Evolutionary conservation across 2,888 invertebrate species (phyloP).

Genomic region (Sinodicranocentrus sp.): DNA sequence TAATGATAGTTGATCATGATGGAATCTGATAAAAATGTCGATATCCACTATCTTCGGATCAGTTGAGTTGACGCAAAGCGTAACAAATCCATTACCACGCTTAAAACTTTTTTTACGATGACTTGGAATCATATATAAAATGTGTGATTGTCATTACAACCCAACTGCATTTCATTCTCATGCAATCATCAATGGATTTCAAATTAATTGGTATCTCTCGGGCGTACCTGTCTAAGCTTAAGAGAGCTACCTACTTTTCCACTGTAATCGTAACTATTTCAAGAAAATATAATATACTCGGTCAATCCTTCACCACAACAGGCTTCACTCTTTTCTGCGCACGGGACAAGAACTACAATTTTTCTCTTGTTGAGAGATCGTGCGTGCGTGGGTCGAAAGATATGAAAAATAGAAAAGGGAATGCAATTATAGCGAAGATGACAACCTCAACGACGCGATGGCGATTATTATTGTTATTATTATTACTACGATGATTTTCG

Average conservation of each 20-base stretch:
- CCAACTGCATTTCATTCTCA: constrained; percentile 22
- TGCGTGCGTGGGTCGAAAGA: constrained; percentile 48
- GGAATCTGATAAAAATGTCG: too few species aligned
- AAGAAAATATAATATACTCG: background rate
- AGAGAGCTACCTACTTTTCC: background rate
- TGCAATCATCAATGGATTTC: constrained; percentile 40
- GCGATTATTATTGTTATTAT: constrained; percentile 27
- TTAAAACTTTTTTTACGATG: too few species aligned
- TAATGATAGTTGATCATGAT: too few species aligned
- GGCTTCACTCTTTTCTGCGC: too few species aligned
- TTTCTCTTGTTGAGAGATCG: constrained; percentile 1
- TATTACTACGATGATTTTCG: constrained; percentile 12
- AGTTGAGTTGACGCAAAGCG: too few species aligned
- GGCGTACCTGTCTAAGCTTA: constrained; percentile 2
- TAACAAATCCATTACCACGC: too few species aligned
- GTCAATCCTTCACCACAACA: background rate
- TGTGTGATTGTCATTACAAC: too few species aligned
- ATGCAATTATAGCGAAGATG: constrained; percentile 61
- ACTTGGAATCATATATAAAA: too few species aligned
- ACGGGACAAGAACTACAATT: too few species aligned
- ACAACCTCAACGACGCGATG: constrained; percentile 29
- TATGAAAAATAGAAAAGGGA: constrained; percentile 44
- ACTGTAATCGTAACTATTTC: background rate
- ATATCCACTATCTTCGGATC: too few species aligned
- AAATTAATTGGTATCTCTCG: constrained; percentile 47